Percentiles rank a stretch among this genome's conserved stretches.
phyloP scores from a whole-genome alignment of 2,113 vertebrate genomes.

The Nothocercus nigrocapillus region DNA sequence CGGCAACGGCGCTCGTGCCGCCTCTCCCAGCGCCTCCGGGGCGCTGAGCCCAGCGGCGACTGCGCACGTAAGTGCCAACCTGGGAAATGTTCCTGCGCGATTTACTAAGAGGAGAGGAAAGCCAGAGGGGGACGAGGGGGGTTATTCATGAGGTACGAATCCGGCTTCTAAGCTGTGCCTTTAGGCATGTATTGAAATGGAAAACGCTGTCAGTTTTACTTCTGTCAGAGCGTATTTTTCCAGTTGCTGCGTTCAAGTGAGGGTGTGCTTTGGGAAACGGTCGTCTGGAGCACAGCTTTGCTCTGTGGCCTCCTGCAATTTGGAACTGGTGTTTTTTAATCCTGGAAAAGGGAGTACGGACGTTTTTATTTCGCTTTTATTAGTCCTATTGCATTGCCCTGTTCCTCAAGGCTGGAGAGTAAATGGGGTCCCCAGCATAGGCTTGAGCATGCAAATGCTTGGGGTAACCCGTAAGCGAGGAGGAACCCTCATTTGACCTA shows the following conservation, averaged over 20 bases:
- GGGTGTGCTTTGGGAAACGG: neutral
- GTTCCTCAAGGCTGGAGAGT: neutral
- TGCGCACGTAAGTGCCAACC: neutral
- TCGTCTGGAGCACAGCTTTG: neutral
- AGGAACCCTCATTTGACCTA: neutral
- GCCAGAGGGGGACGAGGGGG: no score
- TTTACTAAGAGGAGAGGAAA: neutral
- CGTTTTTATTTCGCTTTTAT: neutral
- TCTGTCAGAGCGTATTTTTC: neutral
- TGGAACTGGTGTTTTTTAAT: neutral
- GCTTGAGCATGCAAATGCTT: neutral
- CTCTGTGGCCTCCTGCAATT: neutral
- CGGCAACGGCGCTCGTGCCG: rapidly evolving
- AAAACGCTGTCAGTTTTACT: conserved; percentile 24
- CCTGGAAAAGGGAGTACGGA: neutral
- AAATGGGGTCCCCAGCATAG: neutral
- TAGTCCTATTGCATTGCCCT: neutral
- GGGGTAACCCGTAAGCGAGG: neutral
- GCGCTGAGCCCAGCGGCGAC: neutral
- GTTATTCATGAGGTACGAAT: neutral
- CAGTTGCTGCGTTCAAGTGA: neutral
- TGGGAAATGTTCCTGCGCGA: neutral
- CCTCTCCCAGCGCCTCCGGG: neutral
- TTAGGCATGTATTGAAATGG: conserved; percentile 1
- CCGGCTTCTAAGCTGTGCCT: neutral